Base-by-base conservation (phyloP, 2,797 vertebrate species). In the Peromyscus nudipes region DNA sequence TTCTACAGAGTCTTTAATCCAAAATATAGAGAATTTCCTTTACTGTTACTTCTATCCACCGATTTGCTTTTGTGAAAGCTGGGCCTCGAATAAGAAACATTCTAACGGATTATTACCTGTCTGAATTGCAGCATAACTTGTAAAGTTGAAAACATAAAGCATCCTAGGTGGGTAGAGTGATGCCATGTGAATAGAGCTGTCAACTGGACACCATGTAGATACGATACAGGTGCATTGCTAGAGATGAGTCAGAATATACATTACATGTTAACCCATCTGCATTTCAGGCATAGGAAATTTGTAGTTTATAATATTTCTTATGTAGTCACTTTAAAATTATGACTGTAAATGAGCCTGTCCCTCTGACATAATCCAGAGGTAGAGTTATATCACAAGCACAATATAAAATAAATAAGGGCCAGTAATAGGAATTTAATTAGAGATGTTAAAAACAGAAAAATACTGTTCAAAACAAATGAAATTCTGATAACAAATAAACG, bases 121-220 rank as follows among this genome's bases (percentile, higher is more conserved):
- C 23, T 82, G 34, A 49, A 67, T 85, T 77, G 82, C 19, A 75
- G 67, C 43, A n/a, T 67, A 79, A 86, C 19, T 79, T 57, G 67
- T 21, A 81, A 81, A 82, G 49, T 60, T 81, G 19, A 81, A 96
- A 95, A 62, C 52, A 43, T 76, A 21, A 82, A 79, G 23, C 75
- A 27, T 69, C 14, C 46, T 67, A 94, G 55, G 55, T 76, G 64
- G 31, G 79, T 23, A 11, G 94, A 73, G 1, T 91, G 69, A 83
- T 65, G 10, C 19, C 43, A 37, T 40, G 10, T 19, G 86, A 62
- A 94, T 87, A 82, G 83, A 62, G 25, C 34, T 91, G 60, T n/a
- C 14, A 79, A 16, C 62, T 62, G 34, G 37, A 49, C 40, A 87
- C 31, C 43, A 77, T 84, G 9, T 29, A 69, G 91, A 77, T 75